Percentiles rank a stretch among this genome's conserved stretches.
Conservation (phyloP, 2,797 vertebrate genomes). For the Pseudochirops corinnae region DNA sequence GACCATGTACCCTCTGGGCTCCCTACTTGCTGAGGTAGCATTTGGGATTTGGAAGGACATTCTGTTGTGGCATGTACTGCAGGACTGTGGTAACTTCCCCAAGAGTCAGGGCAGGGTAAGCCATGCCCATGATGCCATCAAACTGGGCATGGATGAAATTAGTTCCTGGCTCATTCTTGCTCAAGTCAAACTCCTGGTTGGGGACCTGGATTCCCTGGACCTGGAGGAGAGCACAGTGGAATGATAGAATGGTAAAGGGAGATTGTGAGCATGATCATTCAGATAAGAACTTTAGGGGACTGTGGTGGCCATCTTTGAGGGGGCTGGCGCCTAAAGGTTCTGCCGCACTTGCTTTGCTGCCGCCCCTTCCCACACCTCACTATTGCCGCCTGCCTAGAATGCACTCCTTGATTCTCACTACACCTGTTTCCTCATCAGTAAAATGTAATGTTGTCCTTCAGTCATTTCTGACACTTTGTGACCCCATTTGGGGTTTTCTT, state of each 20-base stretch:
- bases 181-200: conserved; percentile 87
- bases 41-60: conserved; percentile 78
- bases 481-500: background rate
- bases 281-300: background rate
- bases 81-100: conserved; percentile 82
- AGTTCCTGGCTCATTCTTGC: conserved; percentile 80
- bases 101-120: conserved; percentile 82
- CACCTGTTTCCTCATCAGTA: background rate
- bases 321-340: background rate
- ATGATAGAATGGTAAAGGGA: background rate
- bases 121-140: conserved; percentile 87
- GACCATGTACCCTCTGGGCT: fast-evolving
- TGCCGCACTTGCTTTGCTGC: background rate
- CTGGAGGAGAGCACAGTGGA: conserved; percentile 65
- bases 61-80: conserved; percentile 85
- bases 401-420: too few species aligned
- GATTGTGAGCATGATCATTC: background rate
- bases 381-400: background rate
- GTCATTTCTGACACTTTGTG: background rate
- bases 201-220: conserved; percentile 81
- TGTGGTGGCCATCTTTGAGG: background rate
- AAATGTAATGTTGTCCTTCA: background rate
- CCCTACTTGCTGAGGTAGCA: conserved; percentile 87
- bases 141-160: conserved; percentile 81
- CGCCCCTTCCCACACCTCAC: fast-evolving